A percentile compares a stretch with the other conserved stretches of the same genome.
Evolutionary conservation across 1,140 invertebrate genomes (phyloP).

Genomic region (Reticulitermes speratus): DNA sequence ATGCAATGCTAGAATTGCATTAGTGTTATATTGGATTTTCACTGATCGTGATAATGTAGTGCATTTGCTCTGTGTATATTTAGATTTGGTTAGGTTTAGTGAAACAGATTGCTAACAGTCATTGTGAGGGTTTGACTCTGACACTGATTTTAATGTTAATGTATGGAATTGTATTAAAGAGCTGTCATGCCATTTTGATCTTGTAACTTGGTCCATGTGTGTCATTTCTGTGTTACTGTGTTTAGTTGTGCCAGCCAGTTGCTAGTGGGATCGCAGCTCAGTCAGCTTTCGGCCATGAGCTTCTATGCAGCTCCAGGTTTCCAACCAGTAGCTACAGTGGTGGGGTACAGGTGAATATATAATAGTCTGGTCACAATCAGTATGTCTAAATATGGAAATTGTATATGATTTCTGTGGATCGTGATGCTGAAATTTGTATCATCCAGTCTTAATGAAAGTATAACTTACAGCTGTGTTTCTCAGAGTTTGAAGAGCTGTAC

Average conservation of each 20-base stretch:
- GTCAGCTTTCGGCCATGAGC: constrained; percentile 23
- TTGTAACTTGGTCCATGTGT: not conserved
- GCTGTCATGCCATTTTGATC: not conserved
- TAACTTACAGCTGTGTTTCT: too few species aligned
- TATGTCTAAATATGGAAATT: too few species aligned
- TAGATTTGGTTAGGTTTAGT: not conserved
- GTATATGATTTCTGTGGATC: too few species aligned
- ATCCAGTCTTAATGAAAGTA: too few species aligned
- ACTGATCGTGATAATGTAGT: not conserved
- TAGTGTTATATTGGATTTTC: not conserved
- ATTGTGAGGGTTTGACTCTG: not conserved
- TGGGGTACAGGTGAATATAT: constrained; percentile 24
- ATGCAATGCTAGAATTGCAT: not conserved
- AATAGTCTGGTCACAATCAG: too few species aligned
- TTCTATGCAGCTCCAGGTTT: constrained; percentile 21
- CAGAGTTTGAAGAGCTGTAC: too few species aligned
- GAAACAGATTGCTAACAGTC: not conserved
- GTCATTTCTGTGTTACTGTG: not conserved
- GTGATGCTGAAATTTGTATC: too few species aligned
- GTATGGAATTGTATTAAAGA: too few species aligned
- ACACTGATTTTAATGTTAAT: too few species aligned
- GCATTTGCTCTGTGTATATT: not conserved
- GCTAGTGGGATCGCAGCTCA: not conserved
- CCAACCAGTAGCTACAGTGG: constrained; percentile 19
- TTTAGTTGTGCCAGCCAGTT: constrained; percentile 23